Base-by-base conservation (phyloP, 2,113 vertebrate species). In the Mungos mungo region DNA sequence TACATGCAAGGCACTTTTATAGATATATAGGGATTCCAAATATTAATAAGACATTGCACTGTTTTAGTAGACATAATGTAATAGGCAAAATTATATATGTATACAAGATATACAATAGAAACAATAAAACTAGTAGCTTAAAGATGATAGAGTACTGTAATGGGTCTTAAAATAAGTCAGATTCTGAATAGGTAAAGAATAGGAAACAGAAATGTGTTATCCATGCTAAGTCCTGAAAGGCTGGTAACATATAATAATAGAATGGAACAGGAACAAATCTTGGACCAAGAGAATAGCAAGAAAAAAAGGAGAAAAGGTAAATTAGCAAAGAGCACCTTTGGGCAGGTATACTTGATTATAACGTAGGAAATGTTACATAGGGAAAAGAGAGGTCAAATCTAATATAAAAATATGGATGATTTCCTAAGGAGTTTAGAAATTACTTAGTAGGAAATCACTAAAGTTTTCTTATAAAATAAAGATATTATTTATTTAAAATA, bases 381-480 rank as follows among this genome's bases (percentile, higher is more conserved):
- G 69, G 29, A 93, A 94, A 95, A 89, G 7, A 41, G 0, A 0
- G 1, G 25, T 80, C n/a, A 86, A 79, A 87, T 63, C 1, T 50
- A 57, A 69, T 25, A 27, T 29, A 7, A 29, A 74, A 63, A 83
- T 2, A 19, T 54, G 16, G 29, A 65, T 88, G 38, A 31, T 47
- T 90, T 52, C 10, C 27, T 83, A 77, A 95, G 33, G 25, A 57
- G 71, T 54, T 95, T 65, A 77, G 52, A 90, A 95, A 81, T 72
- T 80, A 50, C 50, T 71, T 66, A 57, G 33, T 12, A 94, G 11
- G 12, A 93, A 92, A 85, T 81, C 23, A 33, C 16, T 13, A 80
- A 54, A 33, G 18, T 90, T 88, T 95, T 85, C 81, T 82, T 41
- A 88, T 69, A 82, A 94, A 31, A 13, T 71, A 84, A 87, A 71